phyloP scores from a whole-genome alignment of 2,797 vertebrate genomes.

The Dendrocincla tyrannina region DNA sequence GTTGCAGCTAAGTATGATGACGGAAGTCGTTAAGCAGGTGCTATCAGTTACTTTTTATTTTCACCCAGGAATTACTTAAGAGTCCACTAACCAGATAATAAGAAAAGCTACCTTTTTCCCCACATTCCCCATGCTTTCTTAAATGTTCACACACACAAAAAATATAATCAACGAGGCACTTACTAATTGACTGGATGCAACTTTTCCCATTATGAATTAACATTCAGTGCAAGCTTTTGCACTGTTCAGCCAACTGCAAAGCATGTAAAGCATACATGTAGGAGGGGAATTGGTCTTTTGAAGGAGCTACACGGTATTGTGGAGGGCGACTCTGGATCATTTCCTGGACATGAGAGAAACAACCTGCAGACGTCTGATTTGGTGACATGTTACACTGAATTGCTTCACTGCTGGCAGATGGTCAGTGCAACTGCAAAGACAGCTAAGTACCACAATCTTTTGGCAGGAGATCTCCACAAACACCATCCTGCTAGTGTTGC shows the following conservation, averaged over 20 bases:
- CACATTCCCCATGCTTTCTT: background rate
- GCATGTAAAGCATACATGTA: fast-evolving
- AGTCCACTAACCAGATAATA: background rate
- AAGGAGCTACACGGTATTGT: fast-evolving
- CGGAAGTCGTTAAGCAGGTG: background rate
- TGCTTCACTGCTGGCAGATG: background rate
- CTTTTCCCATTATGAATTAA: background rate
- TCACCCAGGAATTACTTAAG: background rate
- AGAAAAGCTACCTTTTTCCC: background rate
- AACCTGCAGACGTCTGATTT: background rate
- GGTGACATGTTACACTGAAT: background rate
- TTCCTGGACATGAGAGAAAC: background rate
- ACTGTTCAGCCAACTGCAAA: background rate
- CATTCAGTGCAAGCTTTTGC: background rate
- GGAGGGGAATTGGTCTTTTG: background rate
- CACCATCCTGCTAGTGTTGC: background rate
- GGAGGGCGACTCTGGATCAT: background rate
- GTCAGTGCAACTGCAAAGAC: fast-evolving
- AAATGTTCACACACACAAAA: background rate
- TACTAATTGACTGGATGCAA: background rate
- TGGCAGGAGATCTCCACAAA: background rate
- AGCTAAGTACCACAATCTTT: background rate
- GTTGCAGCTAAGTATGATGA: background rate
- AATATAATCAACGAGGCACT: background rate
- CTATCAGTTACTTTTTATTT: background rate